Conservation (phyloP, 2,888 invertebrate genomes). For the Drosophila pegasa region DNA sequence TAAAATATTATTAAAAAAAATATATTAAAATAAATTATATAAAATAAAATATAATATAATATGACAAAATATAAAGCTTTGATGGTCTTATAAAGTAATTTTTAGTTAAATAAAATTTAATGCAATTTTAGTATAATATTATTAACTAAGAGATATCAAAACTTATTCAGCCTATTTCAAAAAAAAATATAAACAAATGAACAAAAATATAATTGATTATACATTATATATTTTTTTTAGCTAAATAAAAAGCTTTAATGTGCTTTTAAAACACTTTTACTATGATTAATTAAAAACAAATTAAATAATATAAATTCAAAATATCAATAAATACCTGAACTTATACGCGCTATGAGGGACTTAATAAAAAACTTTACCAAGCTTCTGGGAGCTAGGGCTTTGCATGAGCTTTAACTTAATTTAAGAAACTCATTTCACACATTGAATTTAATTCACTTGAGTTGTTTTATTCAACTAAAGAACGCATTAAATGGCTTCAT, state of each 20-base stretch:
- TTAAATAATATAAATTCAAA: not conserved
- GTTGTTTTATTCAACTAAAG: conserved; percentile 21
- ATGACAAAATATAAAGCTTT: not conserved
- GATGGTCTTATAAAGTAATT: too few relatives aligned
- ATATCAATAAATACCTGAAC: not conserved
- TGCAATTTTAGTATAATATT: too few relatives aligned
- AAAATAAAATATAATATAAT: not conserved
- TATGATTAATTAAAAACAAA: not conserved
- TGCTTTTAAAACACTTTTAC: not conserved
- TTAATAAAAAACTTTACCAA: not conserved
- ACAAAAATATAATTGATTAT: too few relatives aligned
- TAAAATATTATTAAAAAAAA: not conserved
- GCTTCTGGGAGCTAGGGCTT: not conserved
- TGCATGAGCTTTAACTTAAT: not conserved
- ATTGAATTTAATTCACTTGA: conserved; percentile 37
- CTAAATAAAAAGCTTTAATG: not conserved
- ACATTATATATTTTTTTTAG: too few relatives aligned
- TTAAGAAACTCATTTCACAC: not conserved
- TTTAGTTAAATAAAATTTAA: too few relatives aligned
- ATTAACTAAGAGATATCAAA: too few relatives aligned
- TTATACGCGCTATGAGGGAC: too few relatives aligned
- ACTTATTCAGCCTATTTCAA: too few relatives aligned
- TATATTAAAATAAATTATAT: not conserved
- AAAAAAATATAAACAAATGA: not conserved
- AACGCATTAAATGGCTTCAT: conserved; percentile 17